Conservation (phyloP, 2,888 invertebrate species). For the Perizoma affinitatum region DNA sequence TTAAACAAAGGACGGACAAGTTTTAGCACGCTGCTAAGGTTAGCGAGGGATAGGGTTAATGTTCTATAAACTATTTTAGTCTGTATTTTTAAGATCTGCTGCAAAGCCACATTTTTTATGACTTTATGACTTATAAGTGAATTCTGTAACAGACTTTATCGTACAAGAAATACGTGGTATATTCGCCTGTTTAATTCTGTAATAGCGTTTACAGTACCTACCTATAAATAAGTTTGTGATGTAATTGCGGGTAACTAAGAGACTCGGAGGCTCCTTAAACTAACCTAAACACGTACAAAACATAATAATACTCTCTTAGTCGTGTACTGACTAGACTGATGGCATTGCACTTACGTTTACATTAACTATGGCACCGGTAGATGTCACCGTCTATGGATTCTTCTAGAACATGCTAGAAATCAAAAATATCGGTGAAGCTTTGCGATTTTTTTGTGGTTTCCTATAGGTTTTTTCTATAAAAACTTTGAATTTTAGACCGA, state of each 20-base stretch:
- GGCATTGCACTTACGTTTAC: conserved; percentile 28
- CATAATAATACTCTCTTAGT: conserved; percentile 29
- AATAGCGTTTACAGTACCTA: too few relatives aligned
- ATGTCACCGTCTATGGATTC: conserved; percentile 8
- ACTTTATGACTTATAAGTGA: too few relatives aligned
- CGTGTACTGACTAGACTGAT: conserved; percentile 37
- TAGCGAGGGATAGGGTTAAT: too few relatives aligned
- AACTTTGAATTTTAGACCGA: conserved; percentile 10
- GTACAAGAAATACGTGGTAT: conserved; percentile 9
- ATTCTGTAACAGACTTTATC: not conserved
- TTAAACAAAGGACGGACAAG: too few relatives aligned
- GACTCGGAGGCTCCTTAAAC: conserved; percentile 29
- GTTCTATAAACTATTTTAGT: too few relatives aligned
- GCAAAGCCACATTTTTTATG: too few relatives aligned
- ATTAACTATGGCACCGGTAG: conserved; percentile 19
- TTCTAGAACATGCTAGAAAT: conserved; percentile 4
- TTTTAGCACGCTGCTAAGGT: too few relatives aligned
- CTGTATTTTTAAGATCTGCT: too few relatives aligned
- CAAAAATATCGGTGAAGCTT: conserved; percentile 6
- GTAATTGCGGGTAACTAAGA: conserved; percentile 20
- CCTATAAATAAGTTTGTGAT: not conserved
- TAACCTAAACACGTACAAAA: conserved; percentile 28
- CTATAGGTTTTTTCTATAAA: conserved; percentile 20
- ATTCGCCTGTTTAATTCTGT: not conserved
- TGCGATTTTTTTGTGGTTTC: conserved; percentile 21